Percentiles rank a stretch among this genome's conserved stretches.
Conservation (phyloP, 2,797 vertebrate genomes). For the Catostomus latipinnis region DNA sequence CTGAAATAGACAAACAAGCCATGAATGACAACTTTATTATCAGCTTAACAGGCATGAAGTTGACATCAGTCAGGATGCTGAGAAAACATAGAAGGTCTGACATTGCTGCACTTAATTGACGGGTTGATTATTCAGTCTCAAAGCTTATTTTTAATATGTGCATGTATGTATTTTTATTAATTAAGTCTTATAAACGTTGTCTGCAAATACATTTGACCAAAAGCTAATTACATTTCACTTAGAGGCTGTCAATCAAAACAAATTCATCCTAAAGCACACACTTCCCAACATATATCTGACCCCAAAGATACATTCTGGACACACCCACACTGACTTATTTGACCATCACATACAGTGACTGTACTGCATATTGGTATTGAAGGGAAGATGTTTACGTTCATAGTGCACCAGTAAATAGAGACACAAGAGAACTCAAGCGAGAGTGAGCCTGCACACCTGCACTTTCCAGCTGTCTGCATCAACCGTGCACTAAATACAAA, state of each 20-base stretch:
- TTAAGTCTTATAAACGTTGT: too few relatives aligned
- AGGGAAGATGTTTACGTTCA: neutral
- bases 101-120: too few relatives aligned
- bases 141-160: too few relatives aligned
- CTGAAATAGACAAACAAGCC: slow-evolving; percentile 37
- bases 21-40: neutral
- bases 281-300: too few relatives aligned
- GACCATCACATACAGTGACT: neutral
- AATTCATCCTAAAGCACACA: too few relatives aligned
- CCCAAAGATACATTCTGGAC: neutral
- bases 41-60: neutral
- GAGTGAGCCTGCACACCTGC: slow-evolving; percentile 44
- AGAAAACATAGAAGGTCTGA: too few relatives aligned
- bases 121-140: too few relatives aligned
- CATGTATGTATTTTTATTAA: too few relatives aligned
- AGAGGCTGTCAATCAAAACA: too few relatives aligned
- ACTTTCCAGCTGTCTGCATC: slow-evolving; percentile 27
- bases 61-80: neutral
- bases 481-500: neutral
- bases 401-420: slow-evolving; percentile 33
- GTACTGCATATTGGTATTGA: neutral
- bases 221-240: too few relatives aligned
- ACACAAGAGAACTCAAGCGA: slow-evolving; percentile 49
- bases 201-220: too few relatives aligned
- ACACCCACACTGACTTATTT: slow-evolving; percentile 4